Base-by-base conservation (phyloP, 2,888 invertebrate species). In the Globia sparganii region DNA sequence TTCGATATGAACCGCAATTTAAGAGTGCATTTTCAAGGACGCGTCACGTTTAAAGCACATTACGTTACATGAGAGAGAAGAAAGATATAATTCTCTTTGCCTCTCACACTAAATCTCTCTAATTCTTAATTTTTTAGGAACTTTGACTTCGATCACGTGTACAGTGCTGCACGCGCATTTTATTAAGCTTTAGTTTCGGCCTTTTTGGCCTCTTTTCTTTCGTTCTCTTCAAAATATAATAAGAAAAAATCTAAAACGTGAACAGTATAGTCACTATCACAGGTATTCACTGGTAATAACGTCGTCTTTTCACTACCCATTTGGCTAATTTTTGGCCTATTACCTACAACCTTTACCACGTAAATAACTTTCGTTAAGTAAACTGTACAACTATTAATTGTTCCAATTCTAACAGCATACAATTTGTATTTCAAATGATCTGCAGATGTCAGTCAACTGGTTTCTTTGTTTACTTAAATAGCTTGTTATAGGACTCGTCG, bases 381-480 rank as follows among this genome's bases (percentile, higher is more conserved):
- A 46, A 75, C 28, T 6, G 21, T 56, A 25, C 25, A 18, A 66
- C 25, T 46, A 9, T 34, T 28, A 53, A 77, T 25, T 53, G 49
- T 65, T 49, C 59, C 59, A 72, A 70, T 43, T 62, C 6, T 66
- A 56, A 34, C 53, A 58, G 31, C 53, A 40, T 11, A 68, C 37
- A 67, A 71, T 81, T 77, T 73, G 67, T 61, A 64, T 75, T 75
- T 43, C 18, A 53, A 75, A 81, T 65, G 13, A 75, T n/a, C 43
- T 31, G 28, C n/a, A 71, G 25, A 71, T 76, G 53, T 70, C 70
- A 80, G 28, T 67, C 46, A 72, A 75, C 59, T 72, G 0, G 59
- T 58, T 77, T 70, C 74, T 75, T 75, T 81, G 72, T 75, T 73
- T 40, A 65, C 65, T 71, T n/a, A 31, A 69, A 70, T 72, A 65